Base-by-base conservation (phyloP, 2,113 vertebrate species). In the Litocranius walleri region DNA sequence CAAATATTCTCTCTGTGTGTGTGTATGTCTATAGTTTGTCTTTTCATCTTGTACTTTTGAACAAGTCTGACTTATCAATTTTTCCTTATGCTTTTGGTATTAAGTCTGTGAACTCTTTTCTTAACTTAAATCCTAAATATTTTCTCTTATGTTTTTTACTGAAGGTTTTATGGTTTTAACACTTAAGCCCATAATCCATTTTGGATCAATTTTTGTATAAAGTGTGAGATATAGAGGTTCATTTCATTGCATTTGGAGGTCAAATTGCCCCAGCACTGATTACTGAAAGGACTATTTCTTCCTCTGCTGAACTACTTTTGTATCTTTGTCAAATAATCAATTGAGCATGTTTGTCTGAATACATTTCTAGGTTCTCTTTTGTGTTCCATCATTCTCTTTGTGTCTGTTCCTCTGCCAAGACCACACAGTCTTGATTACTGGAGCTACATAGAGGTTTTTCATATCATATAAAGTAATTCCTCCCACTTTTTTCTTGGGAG, bases 81-180 rank as follows among this genome's bases (percentile, higher is more conserved):
- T 93, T 97, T 92, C 3, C n/a, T 94, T 97, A 4, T 94, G 36
- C 9, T 90, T 88, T 96, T 83, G 43, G 12, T 88, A 16, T 90
- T 33, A 94, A 84, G 14, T 36, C 25, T 85, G 25, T 82, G 36
- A 96, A 78, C 43, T 90, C 33, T 90, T 96, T 85, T 10, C 45
- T 92, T 92, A 56, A 17, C 7, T 30, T 43, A 91, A 77, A 74
- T 57, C 5, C 48, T 27, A 5, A 27, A 84, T 84, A 57, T 36
- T 43, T 81, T 85, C 74, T 61, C 23, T 61, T 50, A 3, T 61
- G 7, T 1, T 30, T 95, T 90, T 92, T 54, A 33, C 50, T 91
- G 15, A 81, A 84, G 52, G 2, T 74, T n/a, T 36, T 88, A 29
- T 36, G 87, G 19, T 77, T 74, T 71, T 84, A 88, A 57, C 74